Conservation (phyloP, 2,113 vertebrate species). For the Turdus rufiventris region DNA sequence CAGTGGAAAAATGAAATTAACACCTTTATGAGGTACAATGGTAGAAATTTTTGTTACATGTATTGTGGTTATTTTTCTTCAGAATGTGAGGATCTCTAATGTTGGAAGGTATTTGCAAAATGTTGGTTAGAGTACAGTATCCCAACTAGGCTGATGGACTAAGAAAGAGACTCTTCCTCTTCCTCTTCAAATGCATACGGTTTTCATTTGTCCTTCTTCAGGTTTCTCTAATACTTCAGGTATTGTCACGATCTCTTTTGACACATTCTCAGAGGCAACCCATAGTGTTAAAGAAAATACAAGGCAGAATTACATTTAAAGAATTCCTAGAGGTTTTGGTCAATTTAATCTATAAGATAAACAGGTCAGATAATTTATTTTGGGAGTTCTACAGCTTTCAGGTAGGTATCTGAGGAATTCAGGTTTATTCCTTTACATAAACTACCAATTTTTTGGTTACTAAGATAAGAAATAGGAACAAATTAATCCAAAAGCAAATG, state of each 20-base stretch:
- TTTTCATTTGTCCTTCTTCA: not conserved
- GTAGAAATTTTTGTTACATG: not conserved
- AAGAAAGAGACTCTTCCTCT: not conserved
- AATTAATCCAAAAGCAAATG: not conserved
- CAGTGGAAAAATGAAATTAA: not conserved
- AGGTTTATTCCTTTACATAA: not conserved
- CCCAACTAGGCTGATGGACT: not conserved
- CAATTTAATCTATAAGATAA: not conserved
- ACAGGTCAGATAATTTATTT: not conserved
- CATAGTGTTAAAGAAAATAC: not conserved
- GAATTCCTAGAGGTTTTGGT: not conserved
- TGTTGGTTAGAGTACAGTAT: not conserved
- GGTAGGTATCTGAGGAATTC: not conserved
- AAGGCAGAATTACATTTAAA: not conserved
- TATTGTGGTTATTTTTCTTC: not conserved
- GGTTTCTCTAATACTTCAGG: not conserved
- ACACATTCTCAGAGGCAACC: not conserved
- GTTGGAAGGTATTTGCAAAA: not conserved
- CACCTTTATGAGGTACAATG: not conserved
- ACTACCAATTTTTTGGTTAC: not conserved
- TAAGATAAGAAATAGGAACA: not conserved
- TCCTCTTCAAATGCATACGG: not conserved
- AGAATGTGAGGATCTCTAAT: not conserved
- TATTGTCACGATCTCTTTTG: not conserved
- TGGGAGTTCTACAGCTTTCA: not conserved